phyloP scores from a whole-genome alignment of 2,113 vertebrate genomes.

The Cynopterus brachyotis region DNA sequence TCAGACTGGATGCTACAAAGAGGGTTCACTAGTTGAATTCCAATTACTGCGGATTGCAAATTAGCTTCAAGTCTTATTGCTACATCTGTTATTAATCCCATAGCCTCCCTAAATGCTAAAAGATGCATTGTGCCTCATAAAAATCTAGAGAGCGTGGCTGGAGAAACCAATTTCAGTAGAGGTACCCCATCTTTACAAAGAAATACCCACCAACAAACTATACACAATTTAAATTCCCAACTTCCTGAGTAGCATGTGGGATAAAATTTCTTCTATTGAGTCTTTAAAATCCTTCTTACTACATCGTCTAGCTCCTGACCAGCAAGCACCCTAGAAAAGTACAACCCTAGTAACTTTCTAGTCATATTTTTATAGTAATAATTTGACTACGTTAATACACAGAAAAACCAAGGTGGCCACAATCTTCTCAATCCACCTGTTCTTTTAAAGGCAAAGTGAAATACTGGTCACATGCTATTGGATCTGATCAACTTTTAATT shows the following conservation, averaged over 20 bases:
- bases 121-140: neutral
- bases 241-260: neutral
- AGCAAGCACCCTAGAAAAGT: neutral
- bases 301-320: neutral
- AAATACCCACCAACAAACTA: neutral
- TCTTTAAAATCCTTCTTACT: neutral
- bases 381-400: neutral
- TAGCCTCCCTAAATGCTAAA: neutral
- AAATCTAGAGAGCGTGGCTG: neutral
- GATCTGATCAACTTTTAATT: neutral
- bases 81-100: neutral
- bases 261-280: neutral
- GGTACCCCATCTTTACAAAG: neutral
- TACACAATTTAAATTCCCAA: neutral
- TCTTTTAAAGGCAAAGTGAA: slow-evolving; percentile 12
- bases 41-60: neutral
- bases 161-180: neutral
- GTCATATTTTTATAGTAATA: neutral
- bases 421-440: neutral
- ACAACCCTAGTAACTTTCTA: neutral
- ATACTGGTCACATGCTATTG: neutral
- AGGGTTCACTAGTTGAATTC: neutral
- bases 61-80: neutral
- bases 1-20: neutral
- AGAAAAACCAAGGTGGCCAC: neutral